Percentiles rank a stretch among this genome's conserved stretches.
These are phyloP conservation scores for Scaptomyza graminum DNA, from an alignment of 1,140 invertebrate species.

Conservation along the genomic window DNA sequence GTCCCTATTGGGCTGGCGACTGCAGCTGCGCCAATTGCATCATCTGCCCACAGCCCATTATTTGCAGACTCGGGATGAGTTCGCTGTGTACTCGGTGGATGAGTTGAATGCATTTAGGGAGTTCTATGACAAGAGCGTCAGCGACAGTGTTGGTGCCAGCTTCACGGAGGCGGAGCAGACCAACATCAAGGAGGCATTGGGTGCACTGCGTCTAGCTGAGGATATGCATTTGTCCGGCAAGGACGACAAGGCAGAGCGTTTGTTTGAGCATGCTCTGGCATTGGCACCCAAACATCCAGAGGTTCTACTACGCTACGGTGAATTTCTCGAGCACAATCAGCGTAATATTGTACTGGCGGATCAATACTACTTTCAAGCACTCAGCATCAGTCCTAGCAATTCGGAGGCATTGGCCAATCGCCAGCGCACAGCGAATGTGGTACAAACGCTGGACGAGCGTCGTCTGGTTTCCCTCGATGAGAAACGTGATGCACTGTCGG, in stretches of 20 bases:
- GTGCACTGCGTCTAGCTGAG: conserved; percentile 91
- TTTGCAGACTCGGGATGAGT: conserved; percentile 76
- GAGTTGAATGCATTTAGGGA: conserved; percentile 69
- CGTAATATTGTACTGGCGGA: conserved; percentile 95
- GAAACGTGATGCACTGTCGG: conserved; percentile 92
- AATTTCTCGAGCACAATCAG: conserved; percentile 94
- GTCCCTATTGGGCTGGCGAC: conserved; percentile 30
- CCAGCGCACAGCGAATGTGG: conserved; percentile 92
- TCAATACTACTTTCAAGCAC: conserved; percentile 92
- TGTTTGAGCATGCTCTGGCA: conserved; percentile 95
- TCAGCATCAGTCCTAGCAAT: conserved; percentile 93
- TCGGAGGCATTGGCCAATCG: conserved; percentile 91
- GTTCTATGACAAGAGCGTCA: conserved; percentile 68
- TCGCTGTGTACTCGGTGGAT: conserved; percentile 69
- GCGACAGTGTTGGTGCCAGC: conserved; percentile 57
- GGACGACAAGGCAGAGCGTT: conserved; percentile 92
- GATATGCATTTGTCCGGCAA: conserved; percentile 93
- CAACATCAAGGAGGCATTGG: conserved; percentile 89
- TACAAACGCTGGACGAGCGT: conserved; percentile 94
- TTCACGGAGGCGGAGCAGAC: conserved; percentile 59
- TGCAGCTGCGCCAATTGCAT: conserved; percentile 50
- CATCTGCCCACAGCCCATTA: conserved; percentile 68
- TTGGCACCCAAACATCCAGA: conserved; percentile 96
- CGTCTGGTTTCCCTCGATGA: conserved; percentile 92
- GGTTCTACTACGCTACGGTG: conserved; percentile 95